Evolutionary conservation across 2,797 vertebrate genomes (phyloP), one percentile per base, ranked within the genome.

Genomic region (Xenopus petersii): DNA sequence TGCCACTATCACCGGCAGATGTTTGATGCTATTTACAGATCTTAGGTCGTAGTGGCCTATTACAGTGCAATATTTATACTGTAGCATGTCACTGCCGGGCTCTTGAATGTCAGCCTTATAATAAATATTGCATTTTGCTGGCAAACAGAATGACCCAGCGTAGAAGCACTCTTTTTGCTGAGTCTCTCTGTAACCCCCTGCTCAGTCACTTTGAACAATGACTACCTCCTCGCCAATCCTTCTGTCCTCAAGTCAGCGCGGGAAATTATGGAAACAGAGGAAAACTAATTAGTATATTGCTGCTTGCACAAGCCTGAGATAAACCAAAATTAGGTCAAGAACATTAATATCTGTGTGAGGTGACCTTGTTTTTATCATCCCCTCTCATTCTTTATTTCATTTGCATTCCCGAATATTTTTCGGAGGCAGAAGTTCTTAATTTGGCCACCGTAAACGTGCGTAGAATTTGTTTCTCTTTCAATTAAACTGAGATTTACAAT

Each of bases 91-190:
- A 84, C 81, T 81, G 80, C 76, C 83, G 81, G 24, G 58, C 80
- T 83, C 80, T 26, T 15, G 73, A 81, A 81, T 81, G 84, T 84
- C 81, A 82, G 78, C 81, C 81, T 82, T 84, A 83, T 82, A 82
- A 81, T 84, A 84, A 84, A 83, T 80, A 82, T 59, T 81, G 81
- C 79, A 59, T 82, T 83, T 83, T 81, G 80, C 65, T 73, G 58
- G 83, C 77, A 64, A 80, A 81, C 81, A 80, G 72, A 54, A 5
- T 81, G 83, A 80, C 81, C 82, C 81, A 12, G 58, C 3, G 12
- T 33, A 64, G 33, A 47, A 64, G 17, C 3, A 17, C 16, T 42
- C 26, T 56, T 42, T 7, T 42, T 36, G 33, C 16, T 58, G 21
- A 12, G 54, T 66, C 64, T 24, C 5, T 26, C 10, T 7, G 21